Evolutionary conservation across 2,888 invertebrate species (phyloP).

Genomic region (Latheticus oryzae): DNA sequence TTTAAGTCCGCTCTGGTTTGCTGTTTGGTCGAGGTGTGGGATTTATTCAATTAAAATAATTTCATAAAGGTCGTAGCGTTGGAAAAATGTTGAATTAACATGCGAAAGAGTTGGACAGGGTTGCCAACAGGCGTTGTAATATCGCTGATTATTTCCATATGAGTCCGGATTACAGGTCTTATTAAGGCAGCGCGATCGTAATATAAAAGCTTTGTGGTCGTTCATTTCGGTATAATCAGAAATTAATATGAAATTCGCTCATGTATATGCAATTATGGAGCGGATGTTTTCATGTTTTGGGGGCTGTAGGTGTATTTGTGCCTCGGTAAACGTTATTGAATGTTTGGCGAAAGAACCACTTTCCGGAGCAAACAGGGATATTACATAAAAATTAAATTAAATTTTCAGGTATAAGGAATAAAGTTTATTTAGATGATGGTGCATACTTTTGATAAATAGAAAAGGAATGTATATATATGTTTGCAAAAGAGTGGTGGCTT

Average conservation of each 20-base stretch:
- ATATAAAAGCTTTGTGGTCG: slow-evolving; percentile 68
- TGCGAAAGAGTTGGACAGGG: slow-evolving; percentile 49
- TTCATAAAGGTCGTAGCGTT: too few relatives aligned
- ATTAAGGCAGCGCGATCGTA: slow-evolving; percentile 63
- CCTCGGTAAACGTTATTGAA: slow-evolving; percentile 55
- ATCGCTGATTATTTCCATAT: slow-evolving; percentile 64
- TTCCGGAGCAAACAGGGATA: too few relatives aligned
- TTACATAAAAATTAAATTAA: too few relatives aligned
- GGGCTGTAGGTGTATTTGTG: slow-evolving; percentile 48
- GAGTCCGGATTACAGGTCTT: slow-evolving; percentile 66
- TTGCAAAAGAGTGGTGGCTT: too few relatives aligned
- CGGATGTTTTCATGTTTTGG: slow-evolving; percentile 62
- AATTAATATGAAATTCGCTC: slow-evolving; percentile 68
- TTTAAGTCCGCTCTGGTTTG: slow-evolving; percentile 2
- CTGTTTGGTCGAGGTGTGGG: too few relatives aligned
- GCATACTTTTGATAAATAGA: too few relatives aligned
- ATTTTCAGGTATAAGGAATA: too few relatives aligned
- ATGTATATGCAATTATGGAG: slow-evolving; percentile 67
- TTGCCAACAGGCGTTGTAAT: slow-evolving; percentile 57
- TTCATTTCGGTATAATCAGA: slow-evolving; percentile 67
- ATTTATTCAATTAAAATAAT: too few relatives aligned
- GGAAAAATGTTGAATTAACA: too few relatives aligned
- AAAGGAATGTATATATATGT: too few relatives aligned
- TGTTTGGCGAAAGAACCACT: slow-evolving; percentile 48
- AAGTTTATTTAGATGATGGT: too few relatives aligned